Evolutionary conservation across 2,888 invertebrate genomes (phyloP).

Genomic region (Tinea trinotella): DNA sequence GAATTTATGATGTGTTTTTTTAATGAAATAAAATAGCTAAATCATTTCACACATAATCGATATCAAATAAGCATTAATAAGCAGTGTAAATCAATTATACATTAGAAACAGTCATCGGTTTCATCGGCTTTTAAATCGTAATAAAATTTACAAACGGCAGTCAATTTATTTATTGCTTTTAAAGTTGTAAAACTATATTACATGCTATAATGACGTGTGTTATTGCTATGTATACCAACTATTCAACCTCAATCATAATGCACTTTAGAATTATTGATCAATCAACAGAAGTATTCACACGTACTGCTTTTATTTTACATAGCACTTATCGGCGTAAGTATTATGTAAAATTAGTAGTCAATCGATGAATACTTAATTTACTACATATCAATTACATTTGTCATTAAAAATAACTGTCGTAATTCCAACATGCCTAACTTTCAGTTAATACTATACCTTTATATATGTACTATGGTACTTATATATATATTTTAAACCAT

Average conservation of each 20-base stretch:
- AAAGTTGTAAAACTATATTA: slow-evolving; percentile 71
- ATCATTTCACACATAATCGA: slow-evolving; percentile 24
- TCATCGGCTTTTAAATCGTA: slow-evolving; percentile 66
- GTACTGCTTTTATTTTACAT: neutral
- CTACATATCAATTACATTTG: too few species aligned
- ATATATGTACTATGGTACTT: too few species aligned
- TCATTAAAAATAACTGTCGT: too few species aligned
- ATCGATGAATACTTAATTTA: too few species aligned
- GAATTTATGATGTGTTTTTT: too few species aligned
- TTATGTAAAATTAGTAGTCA: too few species aligned
- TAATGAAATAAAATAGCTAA: too few species aligned
- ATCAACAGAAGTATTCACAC: neutral
- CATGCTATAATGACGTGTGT: slow-evolving; percentile 67
- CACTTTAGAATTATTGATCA: neutral
- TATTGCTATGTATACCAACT: slow-evolving; percentile 65
- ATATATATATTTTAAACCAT: too few species aligned
- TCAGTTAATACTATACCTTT: too few species aligned
- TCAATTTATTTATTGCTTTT: slow-evolving; percentile 68
- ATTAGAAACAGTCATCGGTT: slow-evolving; percentile 50
- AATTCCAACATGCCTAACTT: too few species aligned
- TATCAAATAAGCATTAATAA: slow-evolving; percentile 63
- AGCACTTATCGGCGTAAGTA: too few species aligned
- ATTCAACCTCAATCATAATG: slow-evolving; percentile 27
- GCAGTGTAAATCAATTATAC: slow-evolving; percentile 67
- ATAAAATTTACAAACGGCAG: slow-evolving; percentile 70